Evolutionary conservation across 2,888 invertebrate species (phyloP).

Genomic region (Ochropleura leucogaster): DNA sequence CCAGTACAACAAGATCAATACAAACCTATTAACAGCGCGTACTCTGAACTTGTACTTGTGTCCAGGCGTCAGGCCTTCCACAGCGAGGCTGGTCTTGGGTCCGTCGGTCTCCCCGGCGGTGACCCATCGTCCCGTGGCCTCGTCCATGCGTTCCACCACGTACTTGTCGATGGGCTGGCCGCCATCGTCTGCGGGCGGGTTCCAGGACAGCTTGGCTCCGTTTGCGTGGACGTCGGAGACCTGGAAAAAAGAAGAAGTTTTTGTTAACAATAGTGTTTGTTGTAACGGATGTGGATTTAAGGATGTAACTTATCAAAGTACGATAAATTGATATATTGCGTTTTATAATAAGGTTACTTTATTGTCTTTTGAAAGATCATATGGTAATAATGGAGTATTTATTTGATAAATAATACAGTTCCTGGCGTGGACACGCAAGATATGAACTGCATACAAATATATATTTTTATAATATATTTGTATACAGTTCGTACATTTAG

Average conservation of each 20-base stretch:
- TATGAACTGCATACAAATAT: too few relatives aligned
- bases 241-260: conserved; percentile 64
- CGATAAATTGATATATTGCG: background rate
- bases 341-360: background rate
- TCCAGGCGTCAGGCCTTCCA: conserved; percentile 97
- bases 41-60: conserved; percentile 99
- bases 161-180: conserved; percentile 98
- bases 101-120: conserved; percentile 98
- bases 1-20: conserved; percentile 1
- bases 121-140: conserved; percentile 97
- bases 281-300: background rate
- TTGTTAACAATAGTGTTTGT: background rate
- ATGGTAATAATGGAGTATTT: background rate
- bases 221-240: conserved; percentile 96
- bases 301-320: background rate
- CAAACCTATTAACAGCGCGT: conserved; percentile 96
- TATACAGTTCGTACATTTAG: background rate
- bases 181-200: conserved; percentile 98
- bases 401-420: background rate
- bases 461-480: background rate
- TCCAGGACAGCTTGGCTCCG: conserved; percentile 97
- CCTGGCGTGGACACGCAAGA: too few relatives aligned
- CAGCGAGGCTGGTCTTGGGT: conserved; percentile 93
- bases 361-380: background rate
- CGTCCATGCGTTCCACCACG: conserved; percentile 98